Evolutionary conservation across 2,113 vertebrate species (phyloP).

Genomic region (Myxocyprinus asiaticus): DNA sequence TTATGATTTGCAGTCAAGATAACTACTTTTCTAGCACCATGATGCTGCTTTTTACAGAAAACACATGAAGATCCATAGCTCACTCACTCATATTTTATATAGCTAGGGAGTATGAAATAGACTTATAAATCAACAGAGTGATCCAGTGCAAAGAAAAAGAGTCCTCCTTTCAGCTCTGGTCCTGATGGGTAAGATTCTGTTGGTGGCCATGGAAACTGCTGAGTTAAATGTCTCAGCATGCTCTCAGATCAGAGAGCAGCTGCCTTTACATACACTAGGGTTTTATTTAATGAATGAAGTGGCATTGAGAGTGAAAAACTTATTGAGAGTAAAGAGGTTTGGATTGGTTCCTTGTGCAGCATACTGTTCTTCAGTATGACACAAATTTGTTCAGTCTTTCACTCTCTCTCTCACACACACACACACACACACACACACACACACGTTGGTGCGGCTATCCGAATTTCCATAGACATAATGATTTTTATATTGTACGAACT

Average conservation of each 20-base stretch:
- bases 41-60: not conserved
- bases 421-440: too few species aligned
- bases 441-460: too few species aligned
- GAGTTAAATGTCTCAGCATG: not conserved
- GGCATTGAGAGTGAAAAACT: not conserved
- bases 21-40: not conserved
- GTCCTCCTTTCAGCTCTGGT: not conserved
- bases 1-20: constrained; percentile 10
- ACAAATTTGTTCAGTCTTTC: too few species aligned
- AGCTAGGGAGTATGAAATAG: not conserved
- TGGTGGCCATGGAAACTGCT: constrained; percentile 29
- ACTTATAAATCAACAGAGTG: constrained; percentile 20
- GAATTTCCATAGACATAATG: too few species aligned
- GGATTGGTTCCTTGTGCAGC: not conserved
- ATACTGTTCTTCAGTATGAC: not conserved
- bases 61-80: not conserved
- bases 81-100: not conserved
- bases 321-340: not conserved
- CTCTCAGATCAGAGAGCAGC: constrained; percentile 22
- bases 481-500: too few species aligned
- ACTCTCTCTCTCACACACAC: too few species aligned
- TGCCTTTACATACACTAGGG: not conserved
- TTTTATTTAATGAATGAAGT: constrained; percentile 1
- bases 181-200: constrained; percentile 12
- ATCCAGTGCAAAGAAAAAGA: not conserved